Evolutionary conservation across 2,113 vertebrate species (phyloP).

Genomic region (Carettochelys insculpta): DNA sequence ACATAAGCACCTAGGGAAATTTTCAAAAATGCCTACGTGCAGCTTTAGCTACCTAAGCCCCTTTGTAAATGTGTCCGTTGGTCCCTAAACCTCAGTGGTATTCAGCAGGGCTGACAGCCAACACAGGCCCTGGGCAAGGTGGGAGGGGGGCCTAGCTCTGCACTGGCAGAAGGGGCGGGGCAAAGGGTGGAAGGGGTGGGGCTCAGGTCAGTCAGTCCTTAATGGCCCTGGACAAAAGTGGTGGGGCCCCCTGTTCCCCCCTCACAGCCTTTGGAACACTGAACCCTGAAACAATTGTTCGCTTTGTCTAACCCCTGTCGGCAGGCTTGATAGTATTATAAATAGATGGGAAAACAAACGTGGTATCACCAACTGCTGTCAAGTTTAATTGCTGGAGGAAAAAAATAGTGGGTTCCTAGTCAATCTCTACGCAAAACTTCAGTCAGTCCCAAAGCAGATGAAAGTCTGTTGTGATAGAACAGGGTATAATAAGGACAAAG

Average conservation of each 20-base stretch:
- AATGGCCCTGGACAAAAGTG: too few species aligned
- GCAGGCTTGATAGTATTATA: too few species aligned
- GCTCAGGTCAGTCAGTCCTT: too few species aligned
- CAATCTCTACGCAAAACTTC: conserved; percentile 29
- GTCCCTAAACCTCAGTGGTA: background rate
- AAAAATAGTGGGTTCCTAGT: background rate
- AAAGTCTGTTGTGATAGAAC: conserved; percentile 39
- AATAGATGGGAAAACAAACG: background rate
- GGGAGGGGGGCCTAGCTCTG: too few species aligned
- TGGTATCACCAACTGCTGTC: background rate
- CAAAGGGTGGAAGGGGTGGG: too few species aligned
- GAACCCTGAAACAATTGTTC: too few species aligned
- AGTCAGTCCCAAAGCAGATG: conserved; percentile 4
- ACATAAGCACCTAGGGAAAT: background rate
- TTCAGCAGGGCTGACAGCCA: too few species aligned
- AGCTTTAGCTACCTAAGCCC: background rate
- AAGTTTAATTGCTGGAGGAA: background rate
- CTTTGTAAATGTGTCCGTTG: background rate
- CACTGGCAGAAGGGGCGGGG: too few species aligned
- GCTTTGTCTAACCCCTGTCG: too few species aligned
- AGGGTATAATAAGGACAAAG: conserved; percentile 33
- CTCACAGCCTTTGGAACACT: too few species aligned
- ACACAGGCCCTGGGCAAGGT: too few species aligned
- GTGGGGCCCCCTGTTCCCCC: too few species aligned
- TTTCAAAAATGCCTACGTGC: background rate